Evolutionary conservation across 2,888 invertebrate species (phyloP).

Genomic region (Strigamia crassipes): DNA sequence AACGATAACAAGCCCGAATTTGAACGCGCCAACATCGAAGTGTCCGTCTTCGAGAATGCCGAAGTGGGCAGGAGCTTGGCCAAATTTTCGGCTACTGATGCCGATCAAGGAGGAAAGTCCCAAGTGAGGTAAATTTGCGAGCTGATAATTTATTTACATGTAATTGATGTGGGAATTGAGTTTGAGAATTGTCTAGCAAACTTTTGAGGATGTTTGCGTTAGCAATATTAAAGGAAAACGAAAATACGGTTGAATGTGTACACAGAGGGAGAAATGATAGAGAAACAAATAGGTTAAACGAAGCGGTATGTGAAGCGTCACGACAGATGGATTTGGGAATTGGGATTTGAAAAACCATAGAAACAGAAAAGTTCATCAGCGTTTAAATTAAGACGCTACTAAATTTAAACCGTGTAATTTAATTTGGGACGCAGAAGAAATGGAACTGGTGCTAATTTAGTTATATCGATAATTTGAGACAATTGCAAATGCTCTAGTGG

Average conservation of each 20-base stretch:
- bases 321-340: slow-evolving; percentile 3
- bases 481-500: background rate
- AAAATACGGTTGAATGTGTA: background rate
- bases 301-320: background rate
- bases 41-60: slow-evolving; percentile 88
- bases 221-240: background rate
- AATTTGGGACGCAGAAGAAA: slow-evolving; percentile 3
- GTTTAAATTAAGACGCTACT: slow-evolving; percentile 1
- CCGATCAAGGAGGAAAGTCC: slow-evolving; percentile 73
- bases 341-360: slow-evolving; percentile 16
- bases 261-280: background rate
- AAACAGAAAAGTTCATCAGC: slow-evolving; percentile 19
- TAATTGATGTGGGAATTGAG: no score
- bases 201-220: no score
- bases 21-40: slow-evolving; percentile 90
- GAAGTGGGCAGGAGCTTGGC: slow-evolving; percentile 87
- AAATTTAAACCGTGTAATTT: slow-evolving; percentile 28
- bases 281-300: background rate
- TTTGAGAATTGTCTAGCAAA: no score
- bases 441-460: slow-evolving; percentile 10
- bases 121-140: slow-evolving; percentile 53
- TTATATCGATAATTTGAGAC: slow-evolving; percentile 34
- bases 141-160: background rate
- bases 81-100: slow-evolving; percentile 93
- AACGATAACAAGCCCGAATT: slow-evolving; percentile 98